A percentile compares a stretch with the other conserved stretches of the same genome.
Conservation (phyloP, 1,140 invertebrate species). For the Teleogryllus occipitalis region DNA sequence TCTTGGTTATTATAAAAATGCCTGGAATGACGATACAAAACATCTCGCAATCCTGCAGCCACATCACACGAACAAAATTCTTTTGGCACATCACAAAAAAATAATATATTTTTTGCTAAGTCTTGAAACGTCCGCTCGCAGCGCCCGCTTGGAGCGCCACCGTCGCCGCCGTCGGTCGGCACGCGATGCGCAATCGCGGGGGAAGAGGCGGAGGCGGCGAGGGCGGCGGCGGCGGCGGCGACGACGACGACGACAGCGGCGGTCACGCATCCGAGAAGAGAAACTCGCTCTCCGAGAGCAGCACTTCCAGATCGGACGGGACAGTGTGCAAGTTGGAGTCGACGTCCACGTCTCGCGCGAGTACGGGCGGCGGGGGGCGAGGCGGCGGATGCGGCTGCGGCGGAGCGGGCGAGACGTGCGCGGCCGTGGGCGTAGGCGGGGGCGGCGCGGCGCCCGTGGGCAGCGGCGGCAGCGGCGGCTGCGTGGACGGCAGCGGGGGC, state of each 20-base stretch:
- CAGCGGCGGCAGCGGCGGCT: slow-evolving; percentile 24
- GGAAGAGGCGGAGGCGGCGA: background rate
- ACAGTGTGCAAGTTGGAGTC: slow-evolving; percentile 52
- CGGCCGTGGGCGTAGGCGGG: slow-evolving; percentile 23
- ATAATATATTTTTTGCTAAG: background rate
- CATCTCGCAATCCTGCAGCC: background rate
- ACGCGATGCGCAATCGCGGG: background rate
- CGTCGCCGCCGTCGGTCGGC: background rate
- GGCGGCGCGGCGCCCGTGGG: slow-evolving; percentile 21
- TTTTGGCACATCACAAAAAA: background rate
- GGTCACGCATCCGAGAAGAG: slow-evolving; percentile 47
- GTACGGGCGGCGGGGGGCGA: background rate
- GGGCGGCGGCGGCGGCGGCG: too few relatives aligned
- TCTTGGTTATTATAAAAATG: background rate
- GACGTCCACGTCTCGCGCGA: slow-evolving; percentile 23
- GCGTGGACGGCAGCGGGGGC: background rate
- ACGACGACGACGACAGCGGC: background rate
- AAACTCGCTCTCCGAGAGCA: slow-evolving; percentile 52
- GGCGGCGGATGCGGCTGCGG: background rate
- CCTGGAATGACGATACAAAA: background rate
- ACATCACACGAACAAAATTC: background rate
- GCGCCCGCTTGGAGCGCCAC: too few relatives aligned
- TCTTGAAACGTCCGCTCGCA: background rate
- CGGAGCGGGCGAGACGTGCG: background rate
- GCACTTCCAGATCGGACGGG: slow-evolving; percentile 52